A percentile compares a stretch with the other conserved stretches of the same genome.
These are phyloP conservation scores for Neopipo cinnamomea DNA, from an alignment of 2,113 vertebrate species.

Conservation along the genomic window DNA sequence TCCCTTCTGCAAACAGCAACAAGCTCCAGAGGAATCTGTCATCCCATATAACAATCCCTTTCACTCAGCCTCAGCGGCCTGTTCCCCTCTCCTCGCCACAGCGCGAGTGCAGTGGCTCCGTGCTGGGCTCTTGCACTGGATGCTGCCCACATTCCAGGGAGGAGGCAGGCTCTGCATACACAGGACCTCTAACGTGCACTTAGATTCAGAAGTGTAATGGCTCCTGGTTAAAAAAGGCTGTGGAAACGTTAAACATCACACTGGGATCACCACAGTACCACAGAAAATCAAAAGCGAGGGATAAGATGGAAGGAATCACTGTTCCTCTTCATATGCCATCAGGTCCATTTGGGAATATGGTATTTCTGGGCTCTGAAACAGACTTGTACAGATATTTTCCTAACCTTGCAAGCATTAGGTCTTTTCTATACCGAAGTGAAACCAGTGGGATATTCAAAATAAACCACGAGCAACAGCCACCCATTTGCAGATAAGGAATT, in stretches of 20 bases:
- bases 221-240: neutral
- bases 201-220: accelerated
- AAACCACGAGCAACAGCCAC: neutral
- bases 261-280: neutral
- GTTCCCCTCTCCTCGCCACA: neutral
- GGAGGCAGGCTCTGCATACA: neutral
- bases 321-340: accelerated
- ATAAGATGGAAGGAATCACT: neutral
- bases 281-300: accelerated
- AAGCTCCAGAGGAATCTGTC: conserved; percentile 52
- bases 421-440: neutral
- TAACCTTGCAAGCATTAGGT: accelerated
- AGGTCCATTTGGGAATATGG: accelerated
- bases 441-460: neutral
- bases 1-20: conserved; percentile 28
- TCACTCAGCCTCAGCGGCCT: neutral
- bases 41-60: neutral
- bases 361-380: neutral
- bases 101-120: neutral
- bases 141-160: neutral
- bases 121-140: neutral
- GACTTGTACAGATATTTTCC: neutral
- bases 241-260: accelerated
- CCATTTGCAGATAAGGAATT: neutral
- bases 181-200: accelerated